Evolutionary conservation across 2,797 vertebrate species (phyloP), one percentile per base, ranked within the genome.

Genomic region (Epinephelus coioides): DNA sequence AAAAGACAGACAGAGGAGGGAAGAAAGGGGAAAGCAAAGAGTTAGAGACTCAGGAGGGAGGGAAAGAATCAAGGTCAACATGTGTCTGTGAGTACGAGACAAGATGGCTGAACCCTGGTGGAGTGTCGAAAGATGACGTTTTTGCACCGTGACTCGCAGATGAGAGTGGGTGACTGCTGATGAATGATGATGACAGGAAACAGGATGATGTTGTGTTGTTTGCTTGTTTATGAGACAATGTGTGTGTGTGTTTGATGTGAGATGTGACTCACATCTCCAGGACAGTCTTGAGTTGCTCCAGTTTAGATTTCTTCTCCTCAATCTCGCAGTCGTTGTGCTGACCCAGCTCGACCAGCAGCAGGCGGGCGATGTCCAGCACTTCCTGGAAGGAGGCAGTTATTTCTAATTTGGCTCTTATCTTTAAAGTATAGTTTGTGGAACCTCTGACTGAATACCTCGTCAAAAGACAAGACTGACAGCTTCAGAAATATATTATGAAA

Each of bases 271-370:
- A 99, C 98, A 99, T 99, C 94, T 99, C 98, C 93, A 99, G 87
- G 76, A 99, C 98, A 0, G 97, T 98, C 92, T 99, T 99, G 70
- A 99, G 96, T 76, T 99, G 98, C 63, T 98, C 98, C 85, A 99
- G 94, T 89, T 99, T 99, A 40, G 96, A 98, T 79, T 97, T 98
- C 91, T 97, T 97, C 94, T 99, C 98, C 82, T 98, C 98, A 0
- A 97, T 98, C 92, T 98, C 98, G 62, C 96, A 97, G 71, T 97
- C 96, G 1, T 92, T 96, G 73, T 97, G 97, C 72, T 96, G 95
- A 49, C 94, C 96, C 81, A 98, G 93, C 78, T 99, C 98, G 53
- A 95, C 93, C 83, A 99, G 92, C 38, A 99, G 96, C 89, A 97
- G 93, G 50, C 98, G 96, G 4, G 98, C 96, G 6, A 99, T 99